Base-by-base conservation (phyloP, 2,888 invertebrate species). In the Mactromeris polynyma region DNA sequence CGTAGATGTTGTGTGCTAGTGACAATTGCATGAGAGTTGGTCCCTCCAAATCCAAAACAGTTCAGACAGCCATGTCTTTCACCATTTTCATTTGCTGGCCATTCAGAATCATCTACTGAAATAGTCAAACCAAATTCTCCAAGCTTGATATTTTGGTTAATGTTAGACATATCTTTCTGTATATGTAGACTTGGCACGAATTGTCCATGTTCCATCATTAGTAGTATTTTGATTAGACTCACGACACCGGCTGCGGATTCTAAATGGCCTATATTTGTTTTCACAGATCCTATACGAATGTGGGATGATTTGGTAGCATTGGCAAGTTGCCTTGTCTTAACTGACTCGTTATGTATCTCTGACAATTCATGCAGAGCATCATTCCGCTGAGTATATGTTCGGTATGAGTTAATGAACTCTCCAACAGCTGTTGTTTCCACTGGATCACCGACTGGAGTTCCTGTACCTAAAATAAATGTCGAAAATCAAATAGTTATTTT, bases 1-100 rank as follows among this genome's bases (percentile, higher is more conserved):
- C n/a, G 31, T 14, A 26, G n/a, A 1, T 54, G 33, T 14, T 14
- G 81, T 11, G 54, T 36, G 33, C 93, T 86, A 58, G 85, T 85
- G 31, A 95, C 81, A 26, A 95, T 88, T 19, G 94, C 94, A 90
- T 95, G 95, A 42, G 92, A 82, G 79, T 95, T 95, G 21, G 95
- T 94, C 33, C 95, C 95, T 0, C 95, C 95, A 85, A 95, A 94
- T 0, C 95, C 94, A 89, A 95, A 95, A 21, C 93, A 94, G 81
- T 94, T 95, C 0, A 95, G 87, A 79, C 94, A 94, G 17, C 91
- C 93, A 11, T 93, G 40, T 73, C 94, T 90, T 7, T 88, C 81
- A 17, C 90, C 89, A n/a, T 87, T 77, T 33, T n/a, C 36, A 78
- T 93, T 87, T 78, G 36, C 58, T 69, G 51, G 73, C 92, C 93